A percentile compares a stretch with the other conserved stretches of the same genome.
phyloP scores from a whole-genome alignment of 1,140 invertebrate genomes.

The Drosophila carrolli region DNA sequence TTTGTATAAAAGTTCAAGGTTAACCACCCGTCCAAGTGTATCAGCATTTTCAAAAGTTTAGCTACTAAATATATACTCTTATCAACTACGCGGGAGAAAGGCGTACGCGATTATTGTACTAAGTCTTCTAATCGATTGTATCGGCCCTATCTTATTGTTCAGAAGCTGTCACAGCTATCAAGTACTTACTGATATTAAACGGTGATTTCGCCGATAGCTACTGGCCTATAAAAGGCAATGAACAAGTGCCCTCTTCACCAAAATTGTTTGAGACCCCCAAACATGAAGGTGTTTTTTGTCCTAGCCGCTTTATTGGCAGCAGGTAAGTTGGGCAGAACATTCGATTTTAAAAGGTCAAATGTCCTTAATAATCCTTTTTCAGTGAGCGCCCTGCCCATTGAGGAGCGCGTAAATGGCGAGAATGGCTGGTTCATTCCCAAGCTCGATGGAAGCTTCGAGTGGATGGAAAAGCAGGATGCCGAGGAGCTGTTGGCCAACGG shows the following conservation, averaged over 20 bases:
- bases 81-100: constrained; percentile 22
- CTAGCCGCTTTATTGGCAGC: constrained; percentile 47
- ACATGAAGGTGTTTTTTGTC: constrained; percentile 58
- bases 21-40: neutral
- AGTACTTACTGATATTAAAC: constrained; percentile 51
- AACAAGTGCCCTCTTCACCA: constrained; percentile 7
- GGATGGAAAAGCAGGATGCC: constrained; percentile 51
- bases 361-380: neutral
- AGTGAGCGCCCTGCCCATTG: constrained; percentile 58
- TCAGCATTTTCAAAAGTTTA: neutral
- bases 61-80: constrained; percentile 2
- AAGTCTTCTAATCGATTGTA: constrained; percentile 26
- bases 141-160: constrained; percentile 27
- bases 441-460: constrained; percentile 40
- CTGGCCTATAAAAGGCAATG: constrained; percentile 60
- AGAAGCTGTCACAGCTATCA: constrained; percentile 25
- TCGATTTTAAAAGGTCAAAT: too few species aligned
- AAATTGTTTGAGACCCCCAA: constrained; percentile 14
- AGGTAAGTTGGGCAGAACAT: constrained; percentile 20
- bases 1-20: neutral
- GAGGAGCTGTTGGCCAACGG: constrained; percentile 50
- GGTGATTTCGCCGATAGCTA: constrained; percentile 44
- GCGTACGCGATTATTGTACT: constrained; percentile 8
- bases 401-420: constrained; percentile 48
- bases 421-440: constrained; percentile 60